phyloP scores from a whole-genome alignment of 2,888 invertebrate species.

The Cerastis leucographa region DNA sequence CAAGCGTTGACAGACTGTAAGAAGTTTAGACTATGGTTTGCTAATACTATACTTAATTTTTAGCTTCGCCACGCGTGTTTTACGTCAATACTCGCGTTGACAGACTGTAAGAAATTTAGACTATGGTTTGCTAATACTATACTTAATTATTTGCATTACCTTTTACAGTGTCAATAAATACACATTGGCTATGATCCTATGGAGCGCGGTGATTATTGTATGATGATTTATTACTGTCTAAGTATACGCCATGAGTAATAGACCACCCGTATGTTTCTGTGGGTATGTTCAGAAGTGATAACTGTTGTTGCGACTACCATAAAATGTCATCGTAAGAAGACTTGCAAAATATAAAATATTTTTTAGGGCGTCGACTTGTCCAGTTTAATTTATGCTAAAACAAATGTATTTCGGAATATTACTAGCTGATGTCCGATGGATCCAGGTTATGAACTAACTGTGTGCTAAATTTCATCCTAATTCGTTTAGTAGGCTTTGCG shows the following conservation, averaged over 20 bases:
- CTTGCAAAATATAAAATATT: background rate
- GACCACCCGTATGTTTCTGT: slow-evolving; percentile 10
- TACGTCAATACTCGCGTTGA: background rate
- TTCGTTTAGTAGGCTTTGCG: background rate
- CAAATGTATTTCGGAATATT: background rate
- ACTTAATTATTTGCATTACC: slow-evolving; percentile 27
- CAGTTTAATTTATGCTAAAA: background rate
- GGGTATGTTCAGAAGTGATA: background rate
- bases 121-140: background rate
- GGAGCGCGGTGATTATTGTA: slow-evolving; percentile 14
- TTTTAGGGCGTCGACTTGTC: background rate
- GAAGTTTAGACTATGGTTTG: background rate
- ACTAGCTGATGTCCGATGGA: background rate
- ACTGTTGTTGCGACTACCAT: background rate
- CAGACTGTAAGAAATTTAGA: background rate
- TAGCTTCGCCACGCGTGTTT: too few species aligned
- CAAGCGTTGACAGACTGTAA: background rate
- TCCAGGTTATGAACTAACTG: background rate
- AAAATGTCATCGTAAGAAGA: background rate
- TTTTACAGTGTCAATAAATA: slow-evolving; percentile 23
- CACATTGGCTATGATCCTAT: slow-evolving; percentile 4
- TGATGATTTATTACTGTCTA: slow-evolving; percentile 16
- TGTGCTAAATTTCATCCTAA: background rate
- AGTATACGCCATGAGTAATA: background rate
- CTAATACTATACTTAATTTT: slow-evolving; percentile 9